Evolutionary conservation across 2,113 vertebrate genomes (phyloP).

Genomic region (Nyctereutes procyonoides): DNA sequence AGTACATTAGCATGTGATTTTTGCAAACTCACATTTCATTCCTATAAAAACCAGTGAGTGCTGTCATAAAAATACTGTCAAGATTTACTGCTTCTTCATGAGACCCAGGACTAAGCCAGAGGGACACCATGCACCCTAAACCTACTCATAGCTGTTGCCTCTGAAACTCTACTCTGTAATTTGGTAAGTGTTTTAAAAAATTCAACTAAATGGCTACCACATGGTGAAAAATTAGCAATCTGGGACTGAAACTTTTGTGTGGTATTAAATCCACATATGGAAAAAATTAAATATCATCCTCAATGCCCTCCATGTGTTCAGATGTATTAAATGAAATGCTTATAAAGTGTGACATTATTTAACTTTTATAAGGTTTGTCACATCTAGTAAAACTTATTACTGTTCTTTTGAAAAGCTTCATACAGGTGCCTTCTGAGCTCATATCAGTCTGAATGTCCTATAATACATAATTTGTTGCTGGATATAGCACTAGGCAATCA

Average conservation of each 20-base stretch:
- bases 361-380: slow-evolving; percentile 89
- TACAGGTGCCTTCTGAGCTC: slow-evolving; percentile 85
- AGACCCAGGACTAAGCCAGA: slow-evolving; percentile 81
- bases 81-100: slow-evolving; percentile 84
- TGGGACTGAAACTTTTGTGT: slow-evolving; percentile 83
- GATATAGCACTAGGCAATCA: slow-evolving; percentile 60
- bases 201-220: slow-evolving; percentile 87
- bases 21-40: slow-evolving; percentile 77
- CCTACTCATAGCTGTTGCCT: slow-evolving; percentile 78
- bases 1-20: slow-evolving; percentile 68
- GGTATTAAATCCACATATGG: slow-evolving; percentile 87
- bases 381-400: slow-evolving; percentile 87
- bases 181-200: slow-evolving; percentile 85
- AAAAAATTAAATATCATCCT: slow-evolving; percentile 88
- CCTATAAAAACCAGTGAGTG: slow-evolving; percentile 69
- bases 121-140: slow-evolving; percentile 63
- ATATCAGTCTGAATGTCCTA: slow-evolving; percentile 77
- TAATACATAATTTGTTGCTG: slow-evolving; percentile 79
- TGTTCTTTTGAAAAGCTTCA: slow-evolving; percentile 85
- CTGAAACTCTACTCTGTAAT: slow-evolving; percentile 86
- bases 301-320: slow-evolving; percentile 87
- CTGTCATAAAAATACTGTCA: slow-evolving; percentile 76
- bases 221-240: slow-evolving; percentile 89
- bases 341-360: slow-evolving; percentile 87
- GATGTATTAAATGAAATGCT: slow-evolving; percentile 87